Conservation (phyloP, 1,140 invertebrate genomes). For the Achatina immaculata region DNA sequence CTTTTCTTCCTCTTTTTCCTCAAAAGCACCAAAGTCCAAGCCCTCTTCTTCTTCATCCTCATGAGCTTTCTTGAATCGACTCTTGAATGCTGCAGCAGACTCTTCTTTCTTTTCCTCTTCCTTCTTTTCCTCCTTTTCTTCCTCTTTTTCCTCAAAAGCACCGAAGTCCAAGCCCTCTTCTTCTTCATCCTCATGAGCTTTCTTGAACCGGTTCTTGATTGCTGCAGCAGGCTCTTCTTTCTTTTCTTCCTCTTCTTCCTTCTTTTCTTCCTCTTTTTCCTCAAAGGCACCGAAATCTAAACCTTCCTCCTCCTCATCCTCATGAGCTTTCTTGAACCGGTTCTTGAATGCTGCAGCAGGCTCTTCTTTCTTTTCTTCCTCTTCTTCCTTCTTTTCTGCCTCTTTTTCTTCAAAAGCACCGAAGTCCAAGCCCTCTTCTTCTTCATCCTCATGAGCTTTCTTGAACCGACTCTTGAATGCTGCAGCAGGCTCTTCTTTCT, state of each 20-base stretch:
- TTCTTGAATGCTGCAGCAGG: slow-evolving; percentile 34
- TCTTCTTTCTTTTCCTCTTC: slow-evolving; percentile 19
- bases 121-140: slow-evolving; percentile 8
- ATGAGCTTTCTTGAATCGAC: slow-evolving; percentile 3
- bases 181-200: slow-evolving; percentile 32
- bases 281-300: slow-evolving; percentile 26
- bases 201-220: slow-evolving; percentile 39
- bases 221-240: slow-evolving; percentile 35
- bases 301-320: slow-evolving; percentile 32
- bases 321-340: slow-evolving; percentile 33
- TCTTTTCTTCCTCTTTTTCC: slow-evolving; percentile 36
- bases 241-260: slow-evolving; percentile 34
- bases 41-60: slow-evolving; percentile 34
- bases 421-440: slow-evolving; percentile 35
- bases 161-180: slow-evolving; percentile 38
- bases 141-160: slow-evolving; percentile 20
- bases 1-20: slow-evolving; percentile 30
- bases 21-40: slow-evolving; percentile 11
- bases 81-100: neutral
- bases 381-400: slow-evolving; percentile 36
- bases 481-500: slow-evolving; percentile 36
- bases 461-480: slow-evolving; percentile 38
- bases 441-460: slow-evolving; percentile 41
- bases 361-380: slow-evolving; percentile 38
- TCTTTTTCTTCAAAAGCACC: slow-evolving; percentile 14